Conservation (phyloP, 2,888 invertebrate genomes). For the Sacculina carcini region DNA sequence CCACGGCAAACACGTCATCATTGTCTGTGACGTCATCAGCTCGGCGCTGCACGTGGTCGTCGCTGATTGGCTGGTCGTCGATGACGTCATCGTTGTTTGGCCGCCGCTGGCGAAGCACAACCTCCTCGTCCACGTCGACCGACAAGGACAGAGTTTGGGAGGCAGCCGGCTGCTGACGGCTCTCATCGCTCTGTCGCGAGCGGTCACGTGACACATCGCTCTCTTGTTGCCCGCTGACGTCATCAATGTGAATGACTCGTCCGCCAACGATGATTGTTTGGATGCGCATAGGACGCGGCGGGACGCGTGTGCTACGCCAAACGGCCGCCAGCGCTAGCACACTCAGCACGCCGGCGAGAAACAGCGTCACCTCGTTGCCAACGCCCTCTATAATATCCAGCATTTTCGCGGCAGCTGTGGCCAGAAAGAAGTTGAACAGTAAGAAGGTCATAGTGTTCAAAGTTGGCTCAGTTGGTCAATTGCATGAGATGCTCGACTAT, state of each 20-base stretch:
- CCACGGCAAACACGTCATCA: background rate
- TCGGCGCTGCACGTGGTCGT: background rate
- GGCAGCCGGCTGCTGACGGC: too few species aligned
- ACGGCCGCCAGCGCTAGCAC: constrained; percentile 30
- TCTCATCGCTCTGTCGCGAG: too few species aligned
- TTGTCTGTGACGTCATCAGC: background rate
- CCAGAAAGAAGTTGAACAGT: background rate
- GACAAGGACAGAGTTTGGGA: too few species aligned
- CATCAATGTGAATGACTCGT: background rate
- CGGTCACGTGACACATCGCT: background rate
- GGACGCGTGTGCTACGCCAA: constrained; percentile 54
- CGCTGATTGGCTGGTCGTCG: background rate
- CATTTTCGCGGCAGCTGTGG: background rate
- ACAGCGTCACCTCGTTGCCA: constrained; percentile 55
- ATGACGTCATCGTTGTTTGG: constrained; percentile 5
- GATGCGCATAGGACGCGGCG: constrained; percentile 27
- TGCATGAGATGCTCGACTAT: too few species aligned
- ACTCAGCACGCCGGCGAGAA: constrained; percentile 30
- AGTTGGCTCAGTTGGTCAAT: too few species aligned
- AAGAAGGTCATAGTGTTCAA: background rate
- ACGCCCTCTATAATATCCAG: constrained; percentile 40
- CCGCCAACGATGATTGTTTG: background rate
- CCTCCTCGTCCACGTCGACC: too few species aligned
- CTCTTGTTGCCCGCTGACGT: background rate
- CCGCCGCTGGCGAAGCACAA: constrained; percentile 15